phyloP scores from a whole-genome alignment of 2,113 vertebrate species.

The Eurypyga helias region DNA sequence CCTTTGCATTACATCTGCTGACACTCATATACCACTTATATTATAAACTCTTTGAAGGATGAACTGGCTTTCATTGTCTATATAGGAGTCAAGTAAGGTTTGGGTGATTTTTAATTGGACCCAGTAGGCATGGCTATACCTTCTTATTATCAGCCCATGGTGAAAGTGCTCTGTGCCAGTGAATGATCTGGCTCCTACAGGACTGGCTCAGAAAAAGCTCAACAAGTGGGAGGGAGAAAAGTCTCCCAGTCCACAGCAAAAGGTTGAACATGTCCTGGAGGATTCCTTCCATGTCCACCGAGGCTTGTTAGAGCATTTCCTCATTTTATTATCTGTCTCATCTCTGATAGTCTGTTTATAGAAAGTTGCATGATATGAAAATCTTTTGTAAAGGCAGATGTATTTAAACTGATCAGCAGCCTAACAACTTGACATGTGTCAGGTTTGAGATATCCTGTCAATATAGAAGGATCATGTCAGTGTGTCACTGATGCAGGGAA shows the following conservation, averaged over 20 bases:
- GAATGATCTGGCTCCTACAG: neutral
- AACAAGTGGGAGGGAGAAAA: neutral
- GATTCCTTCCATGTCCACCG: neutral
- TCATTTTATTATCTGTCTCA: neutral
- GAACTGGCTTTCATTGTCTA: neutral
- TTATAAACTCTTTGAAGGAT: neutral
- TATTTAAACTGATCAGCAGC: neutral
- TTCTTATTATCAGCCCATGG: neutral
- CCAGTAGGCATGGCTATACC: fast-evolving
- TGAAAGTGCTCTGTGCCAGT: neutral
- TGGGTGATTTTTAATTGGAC: neutral
- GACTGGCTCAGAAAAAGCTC: neutral
- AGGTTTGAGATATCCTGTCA: neutral
- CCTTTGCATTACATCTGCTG: neutral
- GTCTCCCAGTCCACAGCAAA: neutral
- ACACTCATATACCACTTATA: no score
- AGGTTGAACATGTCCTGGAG: neutral
- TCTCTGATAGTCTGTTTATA: neutral
- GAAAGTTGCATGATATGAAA: neutral
- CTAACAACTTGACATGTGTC: neutral
- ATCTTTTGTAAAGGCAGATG: neutral
- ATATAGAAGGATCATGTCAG: neutral
- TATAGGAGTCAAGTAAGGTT: neutral
- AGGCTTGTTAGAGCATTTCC: neutral
- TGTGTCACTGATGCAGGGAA: neutral